Evolutionary conservation across 2,888 invertebrate species (phyloP), one percentile per base, ranked within the genome.

Genomic region (Sympetrum striolatum): DNA sequence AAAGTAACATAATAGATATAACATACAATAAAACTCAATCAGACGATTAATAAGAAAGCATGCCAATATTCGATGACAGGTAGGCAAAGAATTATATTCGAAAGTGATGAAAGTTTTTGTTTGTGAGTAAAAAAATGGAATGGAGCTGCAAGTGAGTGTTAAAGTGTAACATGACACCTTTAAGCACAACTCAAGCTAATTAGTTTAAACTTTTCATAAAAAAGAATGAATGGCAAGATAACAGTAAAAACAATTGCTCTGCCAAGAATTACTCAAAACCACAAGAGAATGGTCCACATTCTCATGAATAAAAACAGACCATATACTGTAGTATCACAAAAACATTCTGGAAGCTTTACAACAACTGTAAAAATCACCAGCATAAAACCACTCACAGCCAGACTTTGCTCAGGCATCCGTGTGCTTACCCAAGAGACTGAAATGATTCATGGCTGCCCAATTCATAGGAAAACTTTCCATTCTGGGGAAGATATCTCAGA

Each of bases 241-340:
- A 73, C 31, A 73, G 73, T 10, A 73, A 73, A 73, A 31, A 12
- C 31, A 31, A 73, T 73, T 73, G 12, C 73, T 73, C 25, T 31
- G 25, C 25, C 37, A 37, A 86, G 35, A 86, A 58, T 37, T 12
- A 37, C 64, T 86, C 10, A 60, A 37, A 35, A 64, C 35, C 53
- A 86, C 86, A 18, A 37, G 60, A 48, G 86, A 86, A 86, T 18
- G 12, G 37, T 60, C 86, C 58, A 86, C 86, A 86, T 64, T 37
- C 86, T 86, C 58, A 18, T n/a, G 58, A 86, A 64, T 64, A 86
- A 60, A 73, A 64, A 60, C 12, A 86, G 60, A 58, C 86, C 86
- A 86, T 64, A 60, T 86, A 86, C 86, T 60, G 60, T 64, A 86
- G 86, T 86, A 86, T 86, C 86, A 86, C 86, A 86, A 86, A 86